These are phyloP conservation scores for Eupithecia exiguata DNA, from an alignment of 2,888 invertebrate species.

Conservation along the genomic window DNA sequence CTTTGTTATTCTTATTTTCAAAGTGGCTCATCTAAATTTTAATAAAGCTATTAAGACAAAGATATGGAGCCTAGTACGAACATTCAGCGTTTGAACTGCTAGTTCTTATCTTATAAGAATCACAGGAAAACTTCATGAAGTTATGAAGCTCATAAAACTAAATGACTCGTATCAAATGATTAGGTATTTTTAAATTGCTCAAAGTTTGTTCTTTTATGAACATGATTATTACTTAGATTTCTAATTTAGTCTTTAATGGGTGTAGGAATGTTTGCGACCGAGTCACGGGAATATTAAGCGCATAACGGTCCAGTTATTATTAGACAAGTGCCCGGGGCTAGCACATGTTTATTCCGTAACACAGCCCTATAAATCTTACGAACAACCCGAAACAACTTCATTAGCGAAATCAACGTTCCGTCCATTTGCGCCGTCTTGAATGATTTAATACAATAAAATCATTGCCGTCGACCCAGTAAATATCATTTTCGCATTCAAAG, in stretches of 20 bases:
- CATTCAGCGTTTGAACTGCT: constrained; percentile 17
- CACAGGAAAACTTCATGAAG: constrained; percentile 39
- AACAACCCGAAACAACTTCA: constrained; percentile 76
- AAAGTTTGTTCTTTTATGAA: constrained; percentile 36
- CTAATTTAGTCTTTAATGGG: constrained; percentile 59
- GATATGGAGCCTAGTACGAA: constrained; percentile 5
- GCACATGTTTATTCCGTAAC: constrained; percentile 73
- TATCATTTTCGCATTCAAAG: constrained; percentile 53
- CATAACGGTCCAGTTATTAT: constrained; percentile 74
- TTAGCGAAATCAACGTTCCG: constrained; percentile 68
- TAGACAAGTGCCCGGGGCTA: constrained; percentile 68
- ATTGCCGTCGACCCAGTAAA: constrained; percentile 52
- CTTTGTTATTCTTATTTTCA: constrained; percentile 12
- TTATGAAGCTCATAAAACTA: constrained; percentile 44
- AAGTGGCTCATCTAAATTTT: constrained; percentile 17
- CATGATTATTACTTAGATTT: constrained; percentile 48
- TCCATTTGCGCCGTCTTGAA: constrained; percentile 54
- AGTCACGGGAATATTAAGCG: constrained; percentile 68
- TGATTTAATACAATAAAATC: constrained; percentile 58
- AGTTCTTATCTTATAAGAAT: constrained; percentile 28
- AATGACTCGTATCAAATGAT: constrained; percentile 42
- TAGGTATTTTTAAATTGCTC: constrained; percentile 30
- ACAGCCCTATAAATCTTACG: constrained; percentile 70
- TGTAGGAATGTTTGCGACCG: constrained; percentile 63
- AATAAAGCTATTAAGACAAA: constrained; percentile 23